Base-by-base conservation (phyloP, 2,888 invertebrate species). In the Scaptomyza parva region DNA sequence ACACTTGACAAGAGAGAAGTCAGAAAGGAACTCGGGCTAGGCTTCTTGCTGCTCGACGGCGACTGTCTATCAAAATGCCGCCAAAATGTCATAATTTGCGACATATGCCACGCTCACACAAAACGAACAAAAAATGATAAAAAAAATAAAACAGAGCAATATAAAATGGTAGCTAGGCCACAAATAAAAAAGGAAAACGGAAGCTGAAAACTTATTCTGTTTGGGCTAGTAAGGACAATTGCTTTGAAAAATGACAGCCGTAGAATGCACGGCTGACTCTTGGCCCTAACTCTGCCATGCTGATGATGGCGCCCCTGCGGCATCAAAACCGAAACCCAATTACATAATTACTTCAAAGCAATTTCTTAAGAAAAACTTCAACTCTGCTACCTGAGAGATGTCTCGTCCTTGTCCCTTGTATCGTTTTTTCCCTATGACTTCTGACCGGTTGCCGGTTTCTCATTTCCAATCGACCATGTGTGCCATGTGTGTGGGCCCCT, bases 61-160 rank as follows among this genome's bases (percentile, higher is more conserved):
- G 59, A 54, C 47, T 59, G 63, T 54, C 61, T 51, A 54, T 71
- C 67, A 76, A 57, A 69, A 48, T 58, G 67, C 71, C 80, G 76
- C 81, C 72, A 81, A 75, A 82, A 82, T 86, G 86, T 76, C 81
- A 86, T 86, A 82, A 82, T 83, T 71, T 71, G 58, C 77, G 80
- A 83, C 81, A 86, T 71, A 74, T 79, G 81, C 64, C 79, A 66
- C 54, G 58, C 50, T 57, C 45, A 8, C 12, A 40, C 40, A 40
- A 33, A 30, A 35, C 5, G 11, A 12, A 43, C n/a, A 57, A 28
- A 18, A 51, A 28, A 14, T 44, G n/a, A 41, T n/a, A 12, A 11
- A 28, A 5, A 8, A 35, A 37, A 39, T 40, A 20, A 35, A 60
- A 33, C 59, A 62, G 35, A 60, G 52, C 57, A 62, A 57, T 57